A percentile compares a stretch with the other conserved stretches of the same genome.
phyloP scores from a whole-genome alignment of 2,113 vertebrate genomes.

The Archocentrus centrarchus region DNA sequence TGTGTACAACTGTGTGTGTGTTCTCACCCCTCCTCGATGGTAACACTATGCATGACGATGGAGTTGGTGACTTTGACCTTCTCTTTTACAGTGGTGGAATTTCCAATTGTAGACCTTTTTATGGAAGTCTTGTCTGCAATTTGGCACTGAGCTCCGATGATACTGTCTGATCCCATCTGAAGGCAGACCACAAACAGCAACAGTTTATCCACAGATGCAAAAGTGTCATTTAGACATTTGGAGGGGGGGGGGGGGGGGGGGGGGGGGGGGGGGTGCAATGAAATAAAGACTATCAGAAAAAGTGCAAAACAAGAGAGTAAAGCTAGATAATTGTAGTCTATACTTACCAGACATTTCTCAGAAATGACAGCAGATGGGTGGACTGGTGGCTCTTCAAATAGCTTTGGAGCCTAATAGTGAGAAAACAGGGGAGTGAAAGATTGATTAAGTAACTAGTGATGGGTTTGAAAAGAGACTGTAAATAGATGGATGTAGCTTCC shows the following conservation, averaged over 20 bases:
- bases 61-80: conserved; percentile 94
- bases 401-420: conserved; percentile 85
- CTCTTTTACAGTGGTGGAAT: conserved; percentile 86
- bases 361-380: conserved; percentile 88
- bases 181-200: neutral
- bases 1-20: conserved; percentile 30
- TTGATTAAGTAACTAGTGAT: neutral
- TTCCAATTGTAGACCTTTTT: conserved; percentile 90
- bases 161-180: conserved; percentile 92
- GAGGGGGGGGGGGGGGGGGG: no score
- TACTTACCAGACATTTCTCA: conserved; percentile 87
- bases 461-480: neutral
- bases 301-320: neutral
- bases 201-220: neutral
- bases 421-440: conserved; percentile 1
- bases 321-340: neutral
- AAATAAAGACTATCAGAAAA: neutral
- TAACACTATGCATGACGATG: conserved; percentile 97
- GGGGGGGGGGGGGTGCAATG: neutral
- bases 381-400: conserved; percentile 90
- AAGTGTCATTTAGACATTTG: neutral
- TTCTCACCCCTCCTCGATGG: conserved; percentile 93
- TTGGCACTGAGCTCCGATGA: conserved; percentile 89
- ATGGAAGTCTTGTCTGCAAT: conserved; percentile 93
- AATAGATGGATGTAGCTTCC: neutral